Conservation (phyloP, 2,113 vertebrate species). For the Pagrus major region DNA sequence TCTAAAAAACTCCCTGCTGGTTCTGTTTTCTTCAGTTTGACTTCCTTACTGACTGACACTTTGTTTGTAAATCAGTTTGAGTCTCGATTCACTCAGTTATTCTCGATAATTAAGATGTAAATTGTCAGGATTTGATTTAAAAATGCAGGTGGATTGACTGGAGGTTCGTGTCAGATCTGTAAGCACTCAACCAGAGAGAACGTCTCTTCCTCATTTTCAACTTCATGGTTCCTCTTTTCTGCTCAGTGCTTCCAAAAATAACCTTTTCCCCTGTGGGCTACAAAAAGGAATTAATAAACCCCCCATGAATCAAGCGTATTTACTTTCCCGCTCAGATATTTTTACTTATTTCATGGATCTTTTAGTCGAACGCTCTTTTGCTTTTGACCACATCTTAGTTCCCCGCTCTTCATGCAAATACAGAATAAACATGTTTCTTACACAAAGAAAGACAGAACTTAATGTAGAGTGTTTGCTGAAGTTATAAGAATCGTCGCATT, state of each 20-base stretch:
- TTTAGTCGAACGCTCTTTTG: too few species aligned
- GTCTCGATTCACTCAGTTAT: too few species aligned
- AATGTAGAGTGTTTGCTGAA: too few species aligned
- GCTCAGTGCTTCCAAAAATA: slow-evolving; percentile 11
- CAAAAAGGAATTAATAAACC: too few species aligned
- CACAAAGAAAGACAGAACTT: too few species aligned
- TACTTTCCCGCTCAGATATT: neutral
- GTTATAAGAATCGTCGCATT: too few species aligned
- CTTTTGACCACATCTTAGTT: too few species aligned
- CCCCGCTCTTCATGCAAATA: too few species aligned
- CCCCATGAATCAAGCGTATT: too few species aligned
- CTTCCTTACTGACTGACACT: too few species aligned
- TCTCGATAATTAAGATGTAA: neutral
- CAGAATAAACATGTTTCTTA: too few species aligned
- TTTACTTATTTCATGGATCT: neutral
- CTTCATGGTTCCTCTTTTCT: slow-evolving; percentile 61
- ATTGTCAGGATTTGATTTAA: neutral
- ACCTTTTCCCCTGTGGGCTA: neutral
- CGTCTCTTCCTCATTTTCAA: slow-evolving; percentile 59
- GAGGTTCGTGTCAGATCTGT: neutral
- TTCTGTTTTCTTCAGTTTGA: neutral
- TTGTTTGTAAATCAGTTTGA: neutral
- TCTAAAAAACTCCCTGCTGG: neutral
- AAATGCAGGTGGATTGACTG: neutral
- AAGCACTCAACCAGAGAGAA: neutral